These are phyloP conservation scores for Rhabdomys pumilio DNA, from an alignment of 2,797 vertebrate genomes.

Conservation along the genomic window DNA sequence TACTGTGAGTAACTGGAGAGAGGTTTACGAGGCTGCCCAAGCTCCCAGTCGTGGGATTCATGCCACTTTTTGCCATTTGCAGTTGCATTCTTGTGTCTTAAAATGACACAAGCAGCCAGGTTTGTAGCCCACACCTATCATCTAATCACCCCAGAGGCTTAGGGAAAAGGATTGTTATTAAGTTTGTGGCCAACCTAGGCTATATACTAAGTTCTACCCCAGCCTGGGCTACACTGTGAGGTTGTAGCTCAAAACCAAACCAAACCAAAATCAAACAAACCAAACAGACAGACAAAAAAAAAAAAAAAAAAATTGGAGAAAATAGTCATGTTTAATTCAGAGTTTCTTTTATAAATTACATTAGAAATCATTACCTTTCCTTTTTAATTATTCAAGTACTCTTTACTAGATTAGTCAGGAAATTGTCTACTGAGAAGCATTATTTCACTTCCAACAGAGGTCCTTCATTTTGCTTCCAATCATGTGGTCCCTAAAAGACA, in stretches of 20 bases:
- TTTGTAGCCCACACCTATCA: background rate
- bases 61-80: background rate
- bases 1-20: background rate
- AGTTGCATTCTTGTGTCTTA: background rate
- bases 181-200: background rate
- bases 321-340: conserved; percentile 55
- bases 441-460: background rate
- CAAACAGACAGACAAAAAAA: background rate
- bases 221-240: background rate
- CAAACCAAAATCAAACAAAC: background rate
- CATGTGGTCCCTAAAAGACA: background rate
- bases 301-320: background rate
- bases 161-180: background rate
- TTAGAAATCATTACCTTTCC: background rate
- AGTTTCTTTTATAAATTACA: conserved; percentile 48
- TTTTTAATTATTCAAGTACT: conserved; percentile 52
- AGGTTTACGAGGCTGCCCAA: background rate
- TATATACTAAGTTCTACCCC: background rate
- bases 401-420: background rate
- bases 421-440: background rate
- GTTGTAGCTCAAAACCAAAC: background rate
- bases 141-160: background rate
- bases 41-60: background rate
- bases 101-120: conserved; percentile 15
- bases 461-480: background rate